Evolutionary conservation across 2,888 invertebrate genomes (phyloP), one percentile per base, ranked within the genome.

Genomic region (Stenodema calcarata): DNA sequence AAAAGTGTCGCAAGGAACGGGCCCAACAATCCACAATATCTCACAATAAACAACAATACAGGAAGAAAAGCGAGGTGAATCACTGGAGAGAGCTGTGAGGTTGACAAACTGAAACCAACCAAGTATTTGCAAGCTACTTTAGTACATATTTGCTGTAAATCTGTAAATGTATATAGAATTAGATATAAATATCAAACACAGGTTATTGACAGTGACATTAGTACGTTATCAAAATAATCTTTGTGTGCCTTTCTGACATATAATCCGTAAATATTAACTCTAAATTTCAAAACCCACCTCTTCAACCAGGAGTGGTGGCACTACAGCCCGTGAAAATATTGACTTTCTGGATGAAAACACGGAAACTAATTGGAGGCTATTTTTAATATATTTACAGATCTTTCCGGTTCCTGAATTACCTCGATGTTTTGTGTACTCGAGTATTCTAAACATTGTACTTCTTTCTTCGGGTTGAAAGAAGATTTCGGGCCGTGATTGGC

Each of bases 171-270:
- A 44, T 82, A 82, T 82, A 82, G 82, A 82, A 69, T 82, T 69
- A 82, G 82, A 69, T 82, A 82, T 82, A 82, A 82, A 69, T 82
- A 82, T 28, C 82, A 82, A 82, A 82, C 82, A 69, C 69, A 30
- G 82, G 69, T 41, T 82, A 82, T 82, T 82, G 82, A 82, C 82
- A 35, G 82, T 82, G 82, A 82, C 82, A 82, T 82, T 69, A 54
- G 69, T 69, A 62, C 82, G 82, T 82, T 82, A 82, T 82, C 82
- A 82, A 82, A 82, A 82, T 82, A 82, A 82, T 82, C 82, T 82
- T 82, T 62, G 82, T 82, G 69, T 82, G 82, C 82, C 82, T 82
- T 82, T 69, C 82, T 69, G 69, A 69, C 82, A 69, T 69, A 69
- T 82, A 82, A 82, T 82, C 41, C 82, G 82, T 82, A 69, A 82